Evolutionary conservation across 2,888 invertebrate genomes (phyloP).

Genomic region (Spialia ferax): DNA sequence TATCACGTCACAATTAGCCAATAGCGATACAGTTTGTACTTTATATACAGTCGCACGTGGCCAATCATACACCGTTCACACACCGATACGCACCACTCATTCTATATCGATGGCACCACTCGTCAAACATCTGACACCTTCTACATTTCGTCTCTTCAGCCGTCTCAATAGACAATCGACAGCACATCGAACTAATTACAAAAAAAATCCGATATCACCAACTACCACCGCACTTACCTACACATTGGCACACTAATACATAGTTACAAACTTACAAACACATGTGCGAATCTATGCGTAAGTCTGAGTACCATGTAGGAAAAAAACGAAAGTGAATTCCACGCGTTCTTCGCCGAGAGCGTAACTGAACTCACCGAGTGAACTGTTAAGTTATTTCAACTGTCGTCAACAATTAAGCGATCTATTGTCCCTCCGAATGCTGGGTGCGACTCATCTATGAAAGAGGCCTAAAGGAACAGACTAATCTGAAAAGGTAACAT

Average conservation of each 20-base stretch:
- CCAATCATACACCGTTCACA: too few species aligned
- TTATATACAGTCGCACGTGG: too few species aligned
- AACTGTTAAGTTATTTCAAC: not conserved
- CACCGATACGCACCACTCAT: too few species aligned
- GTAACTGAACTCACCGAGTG: constrained; percentile 5
- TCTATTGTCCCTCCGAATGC: not conserved
- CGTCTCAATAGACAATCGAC: not conserved
- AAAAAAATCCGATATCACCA: constrained; percentile 1
- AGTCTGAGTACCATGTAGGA: constrained; percentile 15
- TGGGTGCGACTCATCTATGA: not conserved
- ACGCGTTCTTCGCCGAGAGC: constrained; percentile 27
- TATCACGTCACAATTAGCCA: too few species aligned
- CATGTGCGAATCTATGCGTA: not conserved
- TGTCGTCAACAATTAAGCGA: not conserved
- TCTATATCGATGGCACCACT: too few species aligned
- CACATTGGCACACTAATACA: constrained; percentile 28
- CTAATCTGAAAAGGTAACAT: too few species aligned
- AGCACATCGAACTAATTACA: not conserved
- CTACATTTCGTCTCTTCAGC: too few species aligned
- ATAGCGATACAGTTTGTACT: too few species aligned
- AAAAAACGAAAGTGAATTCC: constrained; percentile 32
- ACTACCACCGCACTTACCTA: not conserved
- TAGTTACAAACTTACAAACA: constrained; percentile 27
- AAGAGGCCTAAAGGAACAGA: not conserved
- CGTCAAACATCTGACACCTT: too few species aligned